Evolutionary conservation across 2,797 vertebrate genomes (phyloP), one percentile per base, ranked within the genome.

Genomic region (Tokudaia muenninki): DNA sequence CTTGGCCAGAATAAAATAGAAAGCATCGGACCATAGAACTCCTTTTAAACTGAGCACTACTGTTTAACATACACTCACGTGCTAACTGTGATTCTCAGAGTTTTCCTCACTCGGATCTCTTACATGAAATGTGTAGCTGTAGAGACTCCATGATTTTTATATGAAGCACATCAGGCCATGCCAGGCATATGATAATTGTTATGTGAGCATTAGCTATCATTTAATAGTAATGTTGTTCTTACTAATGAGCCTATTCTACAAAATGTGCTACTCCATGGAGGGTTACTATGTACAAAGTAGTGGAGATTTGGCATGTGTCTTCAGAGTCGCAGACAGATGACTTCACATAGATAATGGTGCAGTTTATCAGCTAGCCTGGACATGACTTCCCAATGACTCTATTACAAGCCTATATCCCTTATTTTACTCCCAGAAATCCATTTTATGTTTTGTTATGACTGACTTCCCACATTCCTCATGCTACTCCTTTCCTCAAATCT

Each of bases 1-100:
- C n/a, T 52, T 37, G 22, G 90, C 41, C n/a, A 52, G 96, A 93
- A 81, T 63, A 94, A 96, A 89, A 78, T 17, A 94, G 77, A 94
- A 94, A 96, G 70, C n/a, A 79, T 87, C 77, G 74, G 37, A 29
- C 47, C 92, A 63, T 22, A 90, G 74, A 77, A 77, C 41, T 77
- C 41, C 74, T 47, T 90, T 90, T 13, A 80, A 92, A 93, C 80
- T 84, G 8, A 88, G 13, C 61, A 29, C 44, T 84, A 79, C 6
- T 63, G 21, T 78, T 90, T 37, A 63, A 92, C 93, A 93, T 86
- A 57, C 82, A 86, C 72, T 78, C 92, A 17, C 41, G 70, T 72
- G 65, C n/a, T 75, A 24, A 19, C 44, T 92, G n/a, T 87, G 78
- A 59, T 70, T 17, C 52, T 93, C 55, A 87, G 34, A 67, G 87